Base-by-base conservation (phyloP, 1,140 invertebrate genomes). In the Heliconius melpomene region DNA sequence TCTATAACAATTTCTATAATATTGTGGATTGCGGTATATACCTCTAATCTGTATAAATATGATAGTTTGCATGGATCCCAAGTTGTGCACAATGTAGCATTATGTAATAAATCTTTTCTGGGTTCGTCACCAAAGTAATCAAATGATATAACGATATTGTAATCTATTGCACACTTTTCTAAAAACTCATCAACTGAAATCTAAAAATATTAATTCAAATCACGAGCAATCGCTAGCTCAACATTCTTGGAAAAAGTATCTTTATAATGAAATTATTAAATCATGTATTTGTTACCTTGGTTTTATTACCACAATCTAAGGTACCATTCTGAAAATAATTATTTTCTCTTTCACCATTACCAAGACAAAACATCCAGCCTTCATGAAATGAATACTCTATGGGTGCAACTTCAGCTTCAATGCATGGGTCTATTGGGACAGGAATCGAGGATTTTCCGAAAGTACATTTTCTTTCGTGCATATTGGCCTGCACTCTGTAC, bases 321-420 rank as follows among this genome's bases (percentile, higher is more conserved):
- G 92, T 94, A 9, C 93, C 93, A 77, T 94, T 94, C 79, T 90
- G 87, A 57, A 93, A 94, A 74, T 94, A 93, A 77, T 93, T 94
- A 75, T 91, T 93, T 75, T 94, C 93, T 75, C 93, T 87, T 32
- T 94, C 93, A 2, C 92, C 93, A 80, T 89, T 92, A 0, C 93
- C 93, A 16, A 94, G 86, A 72, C 93, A 94, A 79, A 94, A 94
- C 93, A 94, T 93, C 93, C 93, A 94, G 8, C 92, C 92, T 87
- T 94, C 93, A 57, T 91, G 85, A 72, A 91, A 94, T 1, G 93
- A 94, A 70, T 94, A 94, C 74, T 94, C 93, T 76, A 93, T 93
- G 0, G 93, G 92, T 1, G 93, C 91, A 8, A 90, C 86, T 83
- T 94, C 93, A 23, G 90, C 91, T 83, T 94, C 93, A 46, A 94